phyloP scores from a whole-genome alignment of 2,888 invertebrate species.

The Ctenicera cuprea region DNA sequence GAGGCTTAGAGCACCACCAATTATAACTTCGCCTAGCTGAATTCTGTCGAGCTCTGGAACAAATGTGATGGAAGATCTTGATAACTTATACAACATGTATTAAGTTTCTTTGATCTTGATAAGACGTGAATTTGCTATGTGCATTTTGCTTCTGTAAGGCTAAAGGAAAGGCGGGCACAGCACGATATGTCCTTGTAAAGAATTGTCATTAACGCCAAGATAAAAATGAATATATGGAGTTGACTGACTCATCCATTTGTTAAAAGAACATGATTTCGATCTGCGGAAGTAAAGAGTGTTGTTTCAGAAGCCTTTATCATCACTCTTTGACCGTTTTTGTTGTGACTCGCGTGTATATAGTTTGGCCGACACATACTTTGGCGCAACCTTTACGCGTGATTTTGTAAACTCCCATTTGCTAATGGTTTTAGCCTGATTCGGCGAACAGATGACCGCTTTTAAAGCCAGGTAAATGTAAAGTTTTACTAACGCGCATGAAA shows the following conservation, averaged over 20 bases:
- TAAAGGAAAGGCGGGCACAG: not conserved
- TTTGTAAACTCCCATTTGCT: no score
- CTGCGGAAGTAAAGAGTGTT: no score
- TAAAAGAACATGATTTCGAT: no score
- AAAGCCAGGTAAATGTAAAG: conserved; percentile 19
- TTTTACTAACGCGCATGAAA: conserved; percentile 18
- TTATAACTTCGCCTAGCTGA: conserved; percentile 14
- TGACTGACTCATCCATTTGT: no score
- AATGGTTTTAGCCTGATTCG: not conserved
- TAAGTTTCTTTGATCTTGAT: conserved; percentile 35
- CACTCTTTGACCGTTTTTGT: no score
- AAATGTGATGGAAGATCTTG: conserved; percentile 35
- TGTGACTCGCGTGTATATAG: no score
- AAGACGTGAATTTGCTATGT: conserved; percentile 24
- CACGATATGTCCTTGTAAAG: conserved; percentile 2
- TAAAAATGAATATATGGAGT: not conserved
- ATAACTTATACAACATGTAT: conserved; percentile 28
- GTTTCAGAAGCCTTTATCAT: no score
- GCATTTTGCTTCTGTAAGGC: conserved; percentile 18
- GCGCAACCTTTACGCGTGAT: no score
- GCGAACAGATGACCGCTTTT: conserved; percentile 5
- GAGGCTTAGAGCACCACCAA: not conserved
- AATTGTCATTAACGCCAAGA: not conserved
- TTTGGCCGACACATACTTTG: no score
- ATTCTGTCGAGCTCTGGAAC: conserved; percentile 22